phyloP scores from a whole-genome alignment of 2,113 vertebrate genomes.

The Solea solea region DNA sequence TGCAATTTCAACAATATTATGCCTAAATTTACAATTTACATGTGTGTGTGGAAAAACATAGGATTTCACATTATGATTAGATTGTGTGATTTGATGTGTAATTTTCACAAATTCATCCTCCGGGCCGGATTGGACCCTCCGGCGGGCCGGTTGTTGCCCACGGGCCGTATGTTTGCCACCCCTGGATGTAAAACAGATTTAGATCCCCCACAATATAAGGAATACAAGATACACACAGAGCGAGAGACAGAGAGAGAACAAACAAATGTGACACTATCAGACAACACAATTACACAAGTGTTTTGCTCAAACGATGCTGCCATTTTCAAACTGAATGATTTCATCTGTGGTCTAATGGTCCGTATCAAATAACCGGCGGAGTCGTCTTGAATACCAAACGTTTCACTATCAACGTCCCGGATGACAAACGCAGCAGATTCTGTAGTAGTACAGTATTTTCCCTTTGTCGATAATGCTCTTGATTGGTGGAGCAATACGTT shows the following conservation, averaged over 20 bases:
- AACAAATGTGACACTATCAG: slow-evolving; percentile 11
- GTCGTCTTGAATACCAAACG: slow-evolving; percentile 27
- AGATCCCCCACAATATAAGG: too few species aligned
- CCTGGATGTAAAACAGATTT: too few species aligned
- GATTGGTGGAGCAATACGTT: slow-evolving; percentile 37
- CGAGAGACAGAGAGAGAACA: slow-evolving; percentile 12
- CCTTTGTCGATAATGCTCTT: slow-evolving; percentile 36
- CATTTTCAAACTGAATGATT: slow-evolving; percentile 22
- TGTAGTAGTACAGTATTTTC: slow-evolving; percentile 11
- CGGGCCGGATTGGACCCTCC: too few species aligned
- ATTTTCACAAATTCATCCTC: too few species aligned
- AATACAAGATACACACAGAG: not conserved
- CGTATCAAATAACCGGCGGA: slow-evolving; percentile 9
- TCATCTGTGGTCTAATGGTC: slow-evolving; percentile 22
- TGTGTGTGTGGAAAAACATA: too few species aligned
- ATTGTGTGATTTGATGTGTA: too few species aligned
- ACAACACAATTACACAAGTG: slow-evolving; percentile 27
- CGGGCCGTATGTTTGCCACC: too few species aligned
- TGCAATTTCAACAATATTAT: too few species aligned
- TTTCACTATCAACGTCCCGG: slow-evolving; percentile 30
- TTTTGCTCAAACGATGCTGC: slow-evolving; percentile 3
- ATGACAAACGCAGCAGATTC: slow-evolving; percentile 16
- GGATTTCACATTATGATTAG: too few species aligned
- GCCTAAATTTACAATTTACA: too few species aligned
- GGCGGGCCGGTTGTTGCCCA: too few species aligned